These are phyloP conservation scores for Tachypleus tridentatus DNA, from an alignment of 1,140 invertebrate genomes.

Conservation along the genomic window DNA sequence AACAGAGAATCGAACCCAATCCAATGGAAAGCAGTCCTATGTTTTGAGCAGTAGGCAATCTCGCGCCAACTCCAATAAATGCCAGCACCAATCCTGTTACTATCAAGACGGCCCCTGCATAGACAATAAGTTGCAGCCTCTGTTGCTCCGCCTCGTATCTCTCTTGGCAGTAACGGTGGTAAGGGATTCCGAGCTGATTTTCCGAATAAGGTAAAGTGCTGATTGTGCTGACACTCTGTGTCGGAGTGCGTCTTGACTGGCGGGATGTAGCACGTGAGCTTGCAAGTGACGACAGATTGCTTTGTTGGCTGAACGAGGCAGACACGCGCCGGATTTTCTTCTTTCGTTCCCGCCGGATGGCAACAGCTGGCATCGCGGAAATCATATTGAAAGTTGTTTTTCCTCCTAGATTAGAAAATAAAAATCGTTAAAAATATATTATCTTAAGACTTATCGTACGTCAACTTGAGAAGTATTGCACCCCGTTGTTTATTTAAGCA, in stretches of 20 bases:
- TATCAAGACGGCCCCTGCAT: not conserved
- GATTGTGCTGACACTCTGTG: constrained; percentile 6
- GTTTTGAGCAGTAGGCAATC: not conserved
- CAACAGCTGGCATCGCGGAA: constrained; percentile 22
- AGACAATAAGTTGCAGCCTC: not conserved
- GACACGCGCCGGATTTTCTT: not conserved
- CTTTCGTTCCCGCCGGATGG: constrained; percentile 15
- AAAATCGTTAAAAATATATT: too few relatives aligned
- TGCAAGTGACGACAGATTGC: not conserved
- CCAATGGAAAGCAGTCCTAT: constrained; percentile 5
- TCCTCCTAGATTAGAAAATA: too few relatives aligned
- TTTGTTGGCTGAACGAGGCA: not conserved
- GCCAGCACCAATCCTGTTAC: constrained; percentile 1
- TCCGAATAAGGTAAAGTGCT: not conserved
- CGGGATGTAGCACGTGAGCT: not conserved
- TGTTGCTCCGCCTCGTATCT: not conserved
- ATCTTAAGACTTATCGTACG: too few relatives aligned
- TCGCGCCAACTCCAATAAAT: constrained; percentile 2
- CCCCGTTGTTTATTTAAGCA: too few relatives aligned
- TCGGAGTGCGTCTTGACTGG: not conserved
- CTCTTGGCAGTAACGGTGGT: not conserved
- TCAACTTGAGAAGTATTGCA: too few relatives aligned
- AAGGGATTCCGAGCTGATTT: not conserved
- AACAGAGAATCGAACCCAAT: constrained; percentile 2
- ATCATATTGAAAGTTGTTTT: constrained; percentile 17